Evolutionary conservation across 2,113 vertebrate genomes (phyloP).

Genomic region (Chelonoidis abingdonii): DNA sequence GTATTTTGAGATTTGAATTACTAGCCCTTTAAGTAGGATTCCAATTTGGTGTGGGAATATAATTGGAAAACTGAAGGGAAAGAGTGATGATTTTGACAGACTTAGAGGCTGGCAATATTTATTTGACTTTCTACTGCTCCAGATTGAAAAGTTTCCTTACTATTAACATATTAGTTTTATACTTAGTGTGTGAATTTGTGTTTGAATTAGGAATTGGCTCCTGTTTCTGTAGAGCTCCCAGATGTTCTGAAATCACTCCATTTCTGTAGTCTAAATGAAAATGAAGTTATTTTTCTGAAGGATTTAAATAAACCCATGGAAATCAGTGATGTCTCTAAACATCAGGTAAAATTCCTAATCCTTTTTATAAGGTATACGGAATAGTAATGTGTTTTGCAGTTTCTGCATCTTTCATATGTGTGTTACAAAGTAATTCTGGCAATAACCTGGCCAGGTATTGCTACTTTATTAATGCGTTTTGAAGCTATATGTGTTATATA

Average conservation of each 20-base stretch:
- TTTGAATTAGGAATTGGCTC: constrained; percentile 81
- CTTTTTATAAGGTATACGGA: neutral
- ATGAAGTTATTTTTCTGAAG: constrained; percentile 93
- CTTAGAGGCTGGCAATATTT: neutral
- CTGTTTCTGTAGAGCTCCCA: constrained; percentile 86
- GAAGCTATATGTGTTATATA: neutral
- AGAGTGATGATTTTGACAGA: neutral
- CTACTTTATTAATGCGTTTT: neutral
- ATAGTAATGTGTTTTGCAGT: neutral
- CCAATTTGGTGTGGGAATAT: neutral
- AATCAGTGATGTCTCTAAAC: constrained; percentile 67
- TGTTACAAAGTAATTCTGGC: neutral
- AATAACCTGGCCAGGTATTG: neutral
- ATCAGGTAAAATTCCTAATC: constrained; percentile 67
- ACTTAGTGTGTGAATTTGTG: constrained; percentile 15
- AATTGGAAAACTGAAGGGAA: neutral
- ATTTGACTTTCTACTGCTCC: neutral
- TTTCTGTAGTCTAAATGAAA: constrained; percentile 88
- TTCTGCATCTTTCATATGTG: neutral
- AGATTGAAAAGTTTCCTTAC: neutral
- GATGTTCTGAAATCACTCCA: constrained; percentile 91
- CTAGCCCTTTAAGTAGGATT: neutral
- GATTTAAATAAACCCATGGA: constrained; percentile 81
- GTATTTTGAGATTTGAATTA: neutral
- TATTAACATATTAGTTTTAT: neutral